A percentile compares a stretch with the other conserved stretches of the same genome.
Conservation (phyloP, 2,113 vertebrate genomes). For the Melanerpes formicivorus region DNA sequence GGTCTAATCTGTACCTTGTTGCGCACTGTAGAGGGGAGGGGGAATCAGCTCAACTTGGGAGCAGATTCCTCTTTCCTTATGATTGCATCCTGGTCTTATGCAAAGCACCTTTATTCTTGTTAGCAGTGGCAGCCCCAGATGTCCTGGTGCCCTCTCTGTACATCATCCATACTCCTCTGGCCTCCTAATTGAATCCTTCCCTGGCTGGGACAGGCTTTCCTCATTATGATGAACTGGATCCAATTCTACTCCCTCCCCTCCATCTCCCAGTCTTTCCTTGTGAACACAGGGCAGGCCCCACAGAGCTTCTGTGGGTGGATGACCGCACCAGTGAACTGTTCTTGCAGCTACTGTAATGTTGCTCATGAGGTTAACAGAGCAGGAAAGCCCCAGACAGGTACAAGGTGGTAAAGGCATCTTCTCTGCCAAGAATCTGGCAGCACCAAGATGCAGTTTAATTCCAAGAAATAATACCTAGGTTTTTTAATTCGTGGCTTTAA, state of each 20-base stretch:
- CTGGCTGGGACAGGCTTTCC: constrained; percentile 32
- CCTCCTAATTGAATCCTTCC: constrained; percentile 63
- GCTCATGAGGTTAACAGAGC: neutral
- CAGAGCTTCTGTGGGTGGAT: constrained; percentile 36
- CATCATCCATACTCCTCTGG: neutral
- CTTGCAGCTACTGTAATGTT: constrained; percentile 9
- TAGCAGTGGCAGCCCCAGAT: constrained; percentile 36
- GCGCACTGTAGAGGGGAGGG: constrained; percentile 46
- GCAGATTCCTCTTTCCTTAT: constrained; percentile 32
- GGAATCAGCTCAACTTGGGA: constrained; percentile 45
- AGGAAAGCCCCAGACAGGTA: constrained; percentile 19
- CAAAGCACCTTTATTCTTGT: constrained; percentile 47
- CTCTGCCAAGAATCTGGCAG: constrained; percentile 13
- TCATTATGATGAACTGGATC: constrained; percentile 44
- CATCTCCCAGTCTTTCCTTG: neutral
- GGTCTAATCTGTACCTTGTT: constrained; percentile 71
- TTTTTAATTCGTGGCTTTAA: neutral
- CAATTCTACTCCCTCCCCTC: constrained; percentile 31
- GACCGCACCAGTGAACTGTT: neutral
- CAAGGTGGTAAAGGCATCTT: neutral
- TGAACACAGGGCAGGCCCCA: constrained; percentile 10
- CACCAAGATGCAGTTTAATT: neutral
- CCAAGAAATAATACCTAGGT: neutral
- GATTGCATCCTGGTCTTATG: constrained; percentile 13
- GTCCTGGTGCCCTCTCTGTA: constrained; percentile 6